A percentile compares a stretch with the other conserved stretches of the same genome.
phyloP scores from a whole-genome alignment of 2,797 vertebrate genomes.

The Lepidocolaptes lacrymiger region DNA sequence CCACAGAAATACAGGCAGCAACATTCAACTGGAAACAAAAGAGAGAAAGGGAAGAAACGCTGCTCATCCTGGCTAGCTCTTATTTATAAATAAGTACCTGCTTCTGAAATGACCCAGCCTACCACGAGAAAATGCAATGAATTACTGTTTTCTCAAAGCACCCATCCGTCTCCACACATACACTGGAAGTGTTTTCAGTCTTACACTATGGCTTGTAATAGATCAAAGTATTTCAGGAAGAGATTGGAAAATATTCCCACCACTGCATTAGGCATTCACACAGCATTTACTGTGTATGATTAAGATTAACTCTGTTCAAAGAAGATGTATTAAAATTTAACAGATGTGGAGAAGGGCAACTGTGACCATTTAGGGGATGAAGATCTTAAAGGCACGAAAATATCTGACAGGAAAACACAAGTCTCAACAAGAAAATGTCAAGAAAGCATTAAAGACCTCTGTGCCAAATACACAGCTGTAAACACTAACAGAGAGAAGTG shows the following conservation, averaged over 20 bases:
- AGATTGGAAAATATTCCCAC: neutral
- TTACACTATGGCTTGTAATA: neutral
- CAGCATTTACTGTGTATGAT: neutral
- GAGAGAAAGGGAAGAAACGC: neutral
- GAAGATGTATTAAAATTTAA: constrained; percentile 3
- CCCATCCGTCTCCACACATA: neutral
- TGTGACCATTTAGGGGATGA: neutral
- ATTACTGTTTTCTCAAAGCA: neutral
- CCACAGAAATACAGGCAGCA: neutral
- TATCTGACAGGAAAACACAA: constrained; percentile 19
- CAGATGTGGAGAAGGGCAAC: neutral
- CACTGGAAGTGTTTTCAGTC: neutral
- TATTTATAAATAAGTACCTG: neutral
- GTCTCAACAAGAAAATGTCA: neutral
- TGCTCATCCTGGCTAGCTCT: neutral
- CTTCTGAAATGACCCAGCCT: neutral
- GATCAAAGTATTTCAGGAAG: neutral
- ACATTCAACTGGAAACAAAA: neutral
- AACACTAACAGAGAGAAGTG: neutral
- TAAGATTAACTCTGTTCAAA: constrained; percentile 10
- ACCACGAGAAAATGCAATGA: neutral
- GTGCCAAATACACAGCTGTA: neutral
- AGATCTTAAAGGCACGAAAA: constrained; percentile 3
- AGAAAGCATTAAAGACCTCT: constrained; percentile 1
- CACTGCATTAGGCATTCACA: neutral